phyloP scores from a whole-genome alignment of 2,113 vertebrate genomes.

The Speoplatyrhinus poulsoni region DNA sequence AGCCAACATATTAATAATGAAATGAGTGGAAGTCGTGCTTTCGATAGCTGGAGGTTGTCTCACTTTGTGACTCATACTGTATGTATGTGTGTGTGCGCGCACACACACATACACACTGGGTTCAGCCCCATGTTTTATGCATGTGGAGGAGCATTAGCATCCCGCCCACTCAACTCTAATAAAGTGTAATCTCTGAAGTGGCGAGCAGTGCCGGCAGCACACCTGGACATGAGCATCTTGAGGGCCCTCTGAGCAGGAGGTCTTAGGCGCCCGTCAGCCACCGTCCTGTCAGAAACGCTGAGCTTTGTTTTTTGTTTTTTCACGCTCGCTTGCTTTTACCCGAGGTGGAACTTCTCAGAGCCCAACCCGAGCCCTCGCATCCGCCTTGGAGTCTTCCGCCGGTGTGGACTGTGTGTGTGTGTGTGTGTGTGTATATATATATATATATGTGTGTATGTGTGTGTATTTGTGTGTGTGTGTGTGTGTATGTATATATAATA shows the following conservation, averaged over 20 bases:
- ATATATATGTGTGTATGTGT: background rate
- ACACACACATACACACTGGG: constrained; percentile 2
- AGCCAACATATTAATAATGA: constrained; percentile 41
- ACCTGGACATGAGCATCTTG: constrained; percentile 5
- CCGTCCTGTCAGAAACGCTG: no score
- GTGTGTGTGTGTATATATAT: background rate
- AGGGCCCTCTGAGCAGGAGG: no score
- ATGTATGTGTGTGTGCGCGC: background rate
- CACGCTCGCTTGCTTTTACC: no score
- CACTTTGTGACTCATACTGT: constrained; percentile 35
- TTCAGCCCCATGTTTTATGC: constrained; percentile 44
- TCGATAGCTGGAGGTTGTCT: constrained; percentile 34
- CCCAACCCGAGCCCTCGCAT: no score
- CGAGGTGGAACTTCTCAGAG: no score
- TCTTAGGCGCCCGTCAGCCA: no score
- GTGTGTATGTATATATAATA: background rate
- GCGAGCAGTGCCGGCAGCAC: constrained; percentile 20
- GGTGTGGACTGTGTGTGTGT: no score
- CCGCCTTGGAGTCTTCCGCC: no score
- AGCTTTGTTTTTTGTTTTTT: no score
- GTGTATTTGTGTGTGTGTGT: background rate
- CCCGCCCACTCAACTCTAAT: constrained; percentile 54
- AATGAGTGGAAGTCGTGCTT: constrained; percentile 32
- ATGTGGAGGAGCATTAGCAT: constrained; percentile 64
- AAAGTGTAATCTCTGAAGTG: constrained; percentile 48